Base-by-base conservation (phyloP, 2,888 invertebrate genomes). In the Seira sanloemensis region DNA sequence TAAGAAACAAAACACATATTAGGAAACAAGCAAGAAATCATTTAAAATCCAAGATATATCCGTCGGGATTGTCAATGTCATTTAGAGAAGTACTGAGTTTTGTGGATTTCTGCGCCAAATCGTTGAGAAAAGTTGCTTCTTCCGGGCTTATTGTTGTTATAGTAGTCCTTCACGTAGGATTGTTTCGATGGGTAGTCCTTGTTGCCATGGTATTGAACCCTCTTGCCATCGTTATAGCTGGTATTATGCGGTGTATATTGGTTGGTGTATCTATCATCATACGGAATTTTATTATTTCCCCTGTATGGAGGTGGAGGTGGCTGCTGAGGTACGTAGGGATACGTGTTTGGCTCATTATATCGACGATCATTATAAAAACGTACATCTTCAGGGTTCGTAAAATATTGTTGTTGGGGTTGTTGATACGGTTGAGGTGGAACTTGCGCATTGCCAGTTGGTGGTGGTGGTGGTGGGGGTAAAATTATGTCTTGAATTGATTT, bases 401-500 rank as follows among this genome's bases (percentile, higher is more conserved):
- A n/a, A n/a, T n/a, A 21, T 77, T 77, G 54, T 62, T 27, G 16
- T 26, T 19, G 1, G 23, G 50, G 66, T 80, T 73, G 62, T 65
- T 25, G 71, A 23, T 50, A n/a, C 1, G n/a, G 62, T 54, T 62
- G 79, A 26, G 2, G 46, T n/a, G 65, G 65, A 37, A 37, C 12
- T 18, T 16, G 23, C 12, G 27, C 16, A 27, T 18, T 26, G 24
- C 71, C 71, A 4, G 76, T 66, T 66, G 37, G 78, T 12, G 19
- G 37, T 1, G 66, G 67, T 24, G 74, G 74, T 4, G 65, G 78
- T 58, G 71, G 73, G n/a, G 88, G 88, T 1, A 78, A 77, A 23
- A 88, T 24, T 5, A 88, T 87, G 27, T 88, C 88, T 74, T 88
- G 88, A 72, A 88, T 88, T 12, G 88, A 88, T 66, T 88, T 88